A percentile compares a stretch with the other conserved stretches of the same genome.
Evolutionary conservation across 2,888 invertebrate genomes (phyloP).

Genomic region (Cephus pulcher): DNA sequence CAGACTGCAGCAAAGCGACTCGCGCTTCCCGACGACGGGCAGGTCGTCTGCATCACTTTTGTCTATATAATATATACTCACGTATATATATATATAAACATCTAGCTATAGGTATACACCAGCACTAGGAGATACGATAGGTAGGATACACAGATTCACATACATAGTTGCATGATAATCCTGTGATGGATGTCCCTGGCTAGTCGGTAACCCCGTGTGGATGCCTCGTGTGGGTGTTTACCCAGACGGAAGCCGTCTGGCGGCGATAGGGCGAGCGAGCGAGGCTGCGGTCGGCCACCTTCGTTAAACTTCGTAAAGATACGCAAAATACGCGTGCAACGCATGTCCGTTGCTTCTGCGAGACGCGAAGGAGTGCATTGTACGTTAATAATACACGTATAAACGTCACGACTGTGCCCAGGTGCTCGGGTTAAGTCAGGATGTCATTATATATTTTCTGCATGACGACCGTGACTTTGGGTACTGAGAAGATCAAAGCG

Average conservation of each 20-base stretch:
- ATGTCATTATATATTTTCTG: background rate
- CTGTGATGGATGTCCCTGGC: slow-evolving; percentile 60
- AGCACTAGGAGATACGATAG: background rate
- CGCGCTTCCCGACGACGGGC: background rate
- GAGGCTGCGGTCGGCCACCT: slow-evolving; percentile 18
- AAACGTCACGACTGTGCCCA: background rate
- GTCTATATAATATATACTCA: background rate
- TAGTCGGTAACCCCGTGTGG: slow-evolving; percentile 39
- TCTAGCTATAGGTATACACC: background rate
- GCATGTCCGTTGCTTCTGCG: background rate
- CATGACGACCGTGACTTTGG: background rate
- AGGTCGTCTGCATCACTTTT: background rate
- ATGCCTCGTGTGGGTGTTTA: slow-evolving; percentile 50
- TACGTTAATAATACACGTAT: background rate
- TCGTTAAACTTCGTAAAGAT: background rate
- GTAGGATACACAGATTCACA: background rate
- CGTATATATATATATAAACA: background rate
- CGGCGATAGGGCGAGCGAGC: slow-evolving; percentile 47
- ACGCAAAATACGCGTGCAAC: background rate
- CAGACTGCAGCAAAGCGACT: background rate
- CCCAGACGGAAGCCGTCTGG: slow-evolving; percentile 62
- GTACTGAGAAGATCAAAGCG: background rate
- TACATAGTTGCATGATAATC: slow-evolving; percentile 50
- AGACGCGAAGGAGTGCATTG: background rate
- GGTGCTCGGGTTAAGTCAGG: background rate